Evolutionary conservation across 2,888 invertebrate species (phyloP).

Genomic region (Eupeodes luniger): DNA sequence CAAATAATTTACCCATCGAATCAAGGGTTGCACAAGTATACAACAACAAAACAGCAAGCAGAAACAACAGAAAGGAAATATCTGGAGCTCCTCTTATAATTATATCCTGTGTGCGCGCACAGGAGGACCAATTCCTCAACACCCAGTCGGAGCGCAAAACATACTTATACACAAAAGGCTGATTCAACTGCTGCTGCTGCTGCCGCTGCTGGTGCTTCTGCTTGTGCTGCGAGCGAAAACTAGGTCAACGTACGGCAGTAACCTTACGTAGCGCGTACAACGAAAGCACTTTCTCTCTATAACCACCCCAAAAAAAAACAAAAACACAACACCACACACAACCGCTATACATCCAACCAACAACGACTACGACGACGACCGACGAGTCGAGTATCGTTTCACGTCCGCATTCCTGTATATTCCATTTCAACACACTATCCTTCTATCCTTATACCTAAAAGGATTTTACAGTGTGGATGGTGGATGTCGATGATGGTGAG

Average conservation of each 20-base stretch:
- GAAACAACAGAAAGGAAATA: slow-evolving; percentile 26
- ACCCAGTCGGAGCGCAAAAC: slow-evolving; percentile 16
- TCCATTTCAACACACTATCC: slow-evolving; percentile 44
- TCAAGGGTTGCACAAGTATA: slow-evolving; percentile 42
- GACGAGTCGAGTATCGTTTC: slow-evolving; percentile 69
- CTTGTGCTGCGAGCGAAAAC: slow-evolving; percentile 32
- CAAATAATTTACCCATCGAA: slow-evolving; percentile 51
- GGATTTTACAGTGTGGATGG: slow-evolving; percentile 55
- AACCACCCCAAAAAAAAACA: slow-evolving; percentile 63
- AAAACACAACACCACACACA: background rate
- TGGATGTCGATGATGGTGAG: slow-evolving; percentile 2
- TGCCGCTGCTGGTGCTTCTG: background rate
- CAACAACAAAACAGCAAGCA: background rate
- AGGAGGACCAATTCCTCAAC: slow-evolving; percentile 43
- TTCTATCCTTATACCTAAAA: slow-evolving; percentile 47
- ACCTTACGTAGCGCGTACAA: slow-evolving; percentile 74
- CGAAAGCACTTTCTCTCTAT: slow-evolving; percentile 75
- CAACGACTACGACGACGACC: too few species aligned
- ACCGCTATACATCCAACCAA: slow-evolving; percentile 41
- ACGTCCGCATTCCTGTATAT: slow-evolving; percentile 68
- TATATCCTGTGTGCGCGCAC: slow-evolving; percentile 46
- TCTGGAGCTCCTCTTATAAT: slow-evolving; percentile 47
- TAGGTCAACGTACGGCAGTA: slow-evolving; percentile 70
- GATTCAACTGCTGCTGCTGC: slow-evolving; percentile 14
- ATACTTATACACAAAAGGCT: slow-evolving; percentile 23